phyloP scores from a whole-genome alignment of 2,888 invertebrate genomes.

The Drosophila hamatofila region DNA sequence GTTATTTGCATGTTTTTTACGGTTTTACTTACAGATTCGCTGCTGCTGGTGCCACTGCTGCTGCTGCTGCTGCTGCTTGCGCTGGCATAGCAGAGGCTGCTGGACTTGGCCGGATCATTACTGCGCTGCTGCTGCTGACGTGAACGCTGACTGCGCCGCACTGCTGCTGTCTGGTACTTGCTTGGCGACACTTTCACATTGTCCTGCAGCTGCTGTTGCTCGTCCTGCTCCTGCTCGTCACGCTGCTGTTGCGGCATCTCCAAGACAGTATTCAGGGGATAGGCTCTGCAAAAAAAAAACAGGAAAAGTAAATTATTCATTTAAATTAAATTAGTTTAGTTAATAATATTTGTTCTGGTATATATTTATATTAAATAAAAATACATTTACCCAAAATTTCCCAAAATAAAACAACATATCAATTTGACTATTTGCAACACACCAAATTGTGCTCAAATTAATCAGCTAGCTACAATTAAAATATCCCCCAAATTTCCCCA shows the following conservation, averaged over 20 bases:
- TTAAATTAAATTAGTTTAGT: not conserved
- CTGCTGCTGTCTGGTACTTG: conserved; percentile 5
- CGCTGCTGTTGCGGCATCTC: conserved; percentile 46
- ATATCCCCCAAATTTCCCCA: not conserved
- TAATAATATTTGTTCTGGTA: not conserved
- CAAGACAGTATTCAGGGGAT: conserved; percentile 96
- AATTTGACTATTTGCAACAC: too few relatives aligned
- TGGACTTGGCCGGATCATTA: conserved; percentile 39
- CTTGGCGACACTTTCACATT: conserved; percentile 10
- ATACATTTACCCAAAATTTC: not conserved
- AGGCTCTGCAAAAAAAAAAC: conserved; percentile 87
- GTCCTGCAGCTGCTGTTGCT: conserved; percentile 15
- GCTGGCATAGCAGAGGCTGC: conserved; percentile 36
- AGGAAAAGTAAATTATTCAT: not conserved
- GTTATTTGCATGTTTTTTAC: not conserved
- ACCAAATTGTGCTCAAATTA: too few relatives aligned
- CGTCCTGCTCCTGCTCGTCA: conserved; percentile 6
- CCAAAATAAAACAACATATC: not conserved
- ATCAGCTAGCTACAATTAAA: not conserved
- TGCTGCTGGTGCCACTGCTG: conserved; percentile 48
- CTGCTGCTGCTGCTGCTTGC: conserved; percentile 50
- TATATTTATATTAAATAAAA: not conserved
- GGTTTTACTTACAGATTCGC: conserved; percentile 65
- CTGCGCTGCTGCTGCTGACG: conserved; percentile 46
- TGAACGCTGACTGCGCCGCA: conserved; percentile 54